Base-by-base conservation (phyloP, 2,888 invertebrate genomes). In the Notodonta ziczac region DNA sequence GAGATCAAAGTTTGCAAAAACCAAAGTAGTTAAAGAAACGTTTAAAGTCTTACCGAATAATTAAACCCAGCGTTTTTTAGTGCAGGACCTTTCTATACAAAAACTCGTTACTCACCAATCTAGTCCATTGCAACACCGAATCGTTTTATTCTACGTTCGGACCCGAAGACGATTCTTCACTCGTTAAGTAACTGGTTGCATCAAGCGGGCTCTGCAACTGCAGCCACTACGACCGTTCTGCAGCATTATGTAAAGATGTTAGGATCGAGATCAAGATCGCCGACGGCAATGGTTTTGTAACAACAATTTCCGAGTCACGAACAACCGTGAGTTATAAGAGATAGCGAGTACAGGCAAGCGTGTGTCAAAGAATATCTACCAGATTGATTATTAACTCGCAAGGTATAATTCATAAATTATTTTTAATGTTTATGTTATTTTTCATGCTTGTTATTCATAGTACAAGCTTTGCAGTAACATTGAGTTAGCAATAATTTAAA, bases 181-280 rank as follows among this genome's bases (percentile, higher is more conserved):
- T 50, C 16, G 39, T 56, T 56, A 44, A 44, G 44, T 56, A 44
- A 56, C 10, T 35, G 14, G 44, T 56, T 56, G 56, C 56, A 56
- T 56, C 16, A 44, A 56, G 10, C 42, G n/a, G 10, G 9, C 16
- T 44, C 44, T 56, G 44, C 10, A 56, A 44, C 44, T 54, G 54
- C 54, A 54, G 9, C 42, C 12, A 40, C 14, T 13, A 13, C 55
- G 9, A 44, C 2, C 24, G 56, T 10, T 42, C 39, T 32, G 56
- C 56, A 44, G 44, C 16, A 24, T 56, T 44, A 56, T 39, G 39
- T 56, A 56, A 56, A 42, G 14, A 7, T 52, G 6, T 24, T 56
- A 10, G 24, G 24, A 56, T 56, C 12, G 44, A 56, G 56, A 56
- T 56, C 56, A 44, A 56, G 44, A 44, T 44, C 56, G 56, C 7